Conservation (phyloP, 1,140 invertebrate species). For the Polypedilum pembai region DNA sequence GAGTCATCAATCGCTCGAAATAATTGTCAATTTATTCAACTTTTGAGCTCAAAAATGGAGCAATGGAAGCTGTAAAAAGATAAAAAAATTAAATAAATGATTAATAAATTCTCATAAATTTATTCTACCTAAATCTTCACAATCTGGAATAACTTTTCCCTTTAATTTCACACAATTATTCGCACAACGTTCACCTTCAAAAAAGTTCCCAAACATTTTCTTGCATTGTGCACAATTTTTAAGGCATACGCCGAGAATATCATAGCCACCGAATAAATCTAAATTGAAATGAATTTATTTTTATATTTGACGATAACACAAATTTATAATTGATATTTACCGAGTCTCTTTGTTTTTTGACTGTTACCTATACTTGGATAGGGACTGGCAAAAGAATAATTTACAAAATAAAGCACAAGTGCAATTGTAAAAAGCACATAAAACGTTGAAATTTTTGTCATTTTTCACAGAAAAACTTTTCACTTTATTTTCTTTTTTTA, state of each 20-base stretch:
- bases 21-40: not conserved
- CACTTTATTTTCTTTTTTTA: not conserved
- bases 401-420: not conserved
- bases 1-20: not conserved
- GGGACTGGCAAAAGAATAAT: not conserved
- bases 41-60: slow-evolving; percentile 2
- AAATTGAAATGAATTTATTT: too few relatives aligned
- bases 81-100: not conserved
- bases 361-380: not conserved
- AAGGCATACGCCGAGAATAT: slow-evolving; percentile 51
- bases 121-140: slow-evolving; percentile 60
- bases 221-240: slow-evolving; percentile 82
- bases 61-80: not conserved
- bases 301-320: too few relatives aligned
- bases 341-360: slow-evolving; percentile 18
- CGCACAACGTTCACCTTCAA: slow-evolving; percentile 73
- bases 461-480: not conserved
- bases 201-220: slow-evolving; percentile 76
- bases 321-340: not conserved
- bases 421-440: not conserved
- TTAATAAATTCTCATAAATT: not conserved
- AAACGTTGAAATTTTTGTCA: not conserved
- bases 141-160: slow-evolving; percentile 74
- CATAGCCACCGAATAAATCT: slow-evolving; percentile 28
- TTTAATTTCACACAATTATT: slow-evolving; percentile 73